These are phyloP conservation scores for Drosophila emarginata DNA, from an alignment of 2,888 invertebrate species.

Conservation along the genomic window DNA sequence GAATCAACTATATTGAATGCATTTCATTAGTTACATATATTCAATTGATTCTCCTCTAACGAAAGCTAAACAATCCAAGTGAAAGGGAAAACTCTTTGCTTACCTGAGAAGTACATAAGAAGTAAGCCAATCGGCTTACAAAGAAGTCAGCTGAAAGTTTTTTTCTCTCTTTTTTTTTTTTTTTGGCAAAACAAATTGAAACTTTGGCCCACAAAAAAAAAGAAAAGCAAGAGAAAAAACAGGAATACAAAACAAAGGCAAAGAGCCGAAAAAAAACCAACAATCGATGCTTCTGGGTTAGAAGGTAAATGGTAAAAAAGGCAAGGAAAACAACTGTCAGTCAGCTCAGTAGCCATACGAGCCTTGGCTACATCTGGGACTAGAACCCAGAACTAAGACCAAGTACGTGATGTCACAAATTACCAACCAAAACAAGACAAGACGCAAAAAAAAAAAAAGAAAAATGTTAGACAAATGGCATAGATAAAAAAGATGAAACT, in stretches of 20 bases:
- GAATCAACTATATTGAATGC: constrained; percentile 14
- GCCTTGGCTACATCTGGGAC: constrained; percentile 15
- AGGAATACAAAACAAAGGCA: neutral
- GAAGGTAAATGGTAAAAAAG: constrained; percentile 15
- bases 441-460: neutral
- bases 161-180: neutral
- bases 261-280: constrained; percentile 7
- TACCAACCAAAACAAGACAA: constrained; percentile 38
- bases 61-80: constrained; percentile 4
- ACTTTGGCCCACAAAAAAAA: constrained; percentile 2
- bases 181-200: constrained; percentile 3
- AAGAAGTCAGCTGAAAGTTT: constrained; percentile 15
- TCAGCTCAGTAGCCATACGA: constrained; percentile 9
- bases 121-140: constrained; percentile 34
- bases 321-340: constrained; percentile 30
- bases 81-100: constrained; percentile 15
- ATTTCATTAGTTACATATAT: constrained; percentile 22
- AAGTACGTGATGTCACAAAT: constrained; percentile 54
- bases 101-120: neutral
- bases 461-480: constrained; percentile 6
- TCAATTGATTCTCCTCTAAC: neutral
- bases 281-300: constrained; percentile 4
- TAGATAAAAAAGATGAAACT: constrained; percentile 39
- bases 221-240: constrained; percentile 10
- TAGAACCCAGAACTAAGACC: constrained; percentile 34